These are phyloP conservation scores for Bufotes viridis DNA, from an alignment of 2,797 vertebrate species.

Conservation along the genomic window DNA sequence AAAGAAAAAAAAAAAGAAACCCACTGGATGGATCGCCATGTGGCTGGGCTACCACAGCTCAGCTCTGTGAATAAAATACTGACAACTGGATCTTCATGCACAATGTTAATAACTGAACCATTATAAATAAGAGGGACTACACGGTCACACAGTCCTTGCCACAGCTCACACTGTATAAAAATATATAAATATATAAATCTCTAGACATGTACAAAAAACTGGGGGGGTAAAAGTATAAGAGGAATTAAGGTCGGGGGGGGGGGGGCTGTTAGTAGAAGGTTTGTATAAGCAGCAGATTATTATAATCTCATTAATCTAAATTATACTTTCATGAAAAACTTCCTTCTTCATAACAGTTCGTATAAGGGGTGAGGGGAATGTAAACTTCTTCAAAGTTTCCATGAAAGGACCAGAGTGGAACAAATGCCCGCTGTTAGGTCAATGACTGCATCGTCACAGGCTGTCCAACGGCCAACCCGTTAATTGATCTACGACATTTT, in stretches of 20 bases:
- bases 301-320: neutral
- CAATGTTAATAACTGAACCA: constrained; percentile 4
- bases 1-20: neutral
- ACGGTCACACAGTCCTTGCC: neutral
- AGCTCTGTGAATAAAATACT: constrained; percentile 10
- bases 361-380: neutral
- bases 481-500: neutral
- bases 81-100: constrained; percentile 27
- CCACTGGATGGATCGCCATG: neutral
- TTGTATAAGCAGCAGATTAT: constrained; percentile 20
- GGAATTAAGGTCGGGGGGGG: neutral
- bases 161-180: constrained; percentile 29
- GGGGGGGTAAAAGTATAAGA: neutral
- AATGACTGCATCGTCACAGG: neutral
- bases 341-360: neutral
- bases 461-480: neutral
- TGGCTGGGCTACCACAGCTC: neutral
- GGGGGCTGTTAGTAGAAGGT: neutral
- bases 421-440: neutral
- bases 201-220: neutral
- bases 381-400: constrained; percentile 33
- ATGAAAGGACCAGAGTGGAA: constrained; percentile 10
- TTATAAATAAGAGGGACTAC: constrained; percentile 25
- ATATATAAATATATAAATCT: constrained; percentile 11
- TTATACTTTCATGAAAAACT: neutral